A percentile compares a stretch with the other conserved stretches of the same genome.
phyloP scores from a whole-genome alignment of 2,797 vertebrate species.

The Neoniphon sammara region DNA sequence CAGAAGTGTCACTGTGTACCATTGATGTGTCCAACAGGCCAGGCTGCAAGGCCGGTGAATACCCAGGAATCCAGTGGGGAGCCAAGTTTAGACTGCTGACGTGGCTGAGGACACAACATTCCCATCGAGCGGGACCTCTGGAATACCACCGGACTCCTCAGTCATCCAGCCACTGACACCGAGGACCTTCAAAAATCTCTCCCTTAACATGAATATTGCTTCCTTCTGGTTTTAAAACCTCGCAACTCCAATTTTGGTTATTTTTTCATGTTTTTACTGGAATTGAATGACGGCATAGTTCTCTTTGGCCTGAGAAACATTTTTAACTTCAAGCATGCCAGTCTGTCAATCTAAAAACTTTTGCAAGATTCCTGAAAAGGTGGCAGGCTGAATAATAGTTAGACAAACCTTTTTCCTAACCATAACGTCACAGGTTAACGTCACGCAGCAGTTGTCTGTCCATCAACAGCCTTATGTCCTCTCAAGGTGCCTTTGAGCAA shows the following conservation, averaged over 20 bases:
- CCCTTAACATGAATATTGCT: constrained; percentile 1
- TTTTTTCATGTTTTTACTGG: background rate
- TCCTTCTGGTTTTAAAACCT: background rate
- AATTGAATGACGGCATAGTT: background rate
- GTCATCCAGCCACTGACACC: constrained; percentile 43
- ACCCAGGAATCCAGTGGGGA: constrained; percentile 65
- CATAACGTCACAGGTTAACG: background rate
- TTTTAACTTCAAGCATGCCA: background rate
- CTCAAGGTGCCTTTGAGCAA: background rate
- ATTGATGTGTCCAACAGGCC: constrained; percentile 27
- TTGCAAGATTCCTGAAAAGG: background rate
- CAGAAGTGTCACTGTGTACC: constrained; percentile 57
- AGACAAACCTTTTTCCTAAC: background rate
- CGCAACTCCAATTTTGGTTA: constrained; percentile 4
- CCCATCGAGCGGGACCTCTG: constrained; percentile 45
- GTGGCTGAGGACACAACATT: constrained; percentile 61
- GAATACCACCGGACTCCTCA: constrained; percentile 57
- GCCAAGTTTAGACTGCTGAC: constrained; percentile 77
- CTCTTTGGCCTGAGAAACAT: background rate
- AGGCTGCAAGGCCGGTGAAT: constrained; percentile 37
- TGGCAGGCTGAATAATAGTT: background rate
- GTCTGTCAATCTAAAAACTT: background rate
- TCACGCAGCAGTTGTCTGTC: background rate
- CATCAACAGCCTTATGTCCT: background rate
- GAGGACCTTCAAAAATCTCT: constrained; percentile 25